Conservation (phyloP, 2,113 vertebrate genomes). For the Pelusios castaneus region DNA sequence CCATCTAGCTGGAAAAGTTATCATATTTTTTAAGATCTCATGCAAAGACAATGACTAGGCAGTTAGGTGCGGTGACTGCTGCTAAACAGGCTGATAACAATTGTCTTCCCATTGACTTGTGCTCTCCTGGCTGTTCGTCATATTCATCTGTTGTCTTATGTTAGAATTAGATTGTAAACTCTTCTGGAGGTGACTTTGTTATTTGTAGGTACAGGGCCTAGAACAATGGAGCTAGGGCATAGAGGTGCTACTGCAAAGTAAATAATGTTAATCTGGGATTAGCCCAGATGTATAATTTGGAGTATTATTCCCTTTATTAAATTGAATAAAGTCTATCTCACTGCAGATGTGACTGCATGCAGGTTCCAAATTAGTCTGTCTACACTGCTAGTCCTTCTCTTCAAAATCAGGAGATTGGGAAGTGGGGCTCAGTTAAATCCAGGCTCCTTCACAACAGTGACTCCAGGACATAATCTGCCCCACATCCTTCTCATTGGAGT, state of each 20-base stretch:
- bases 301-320: background rate
- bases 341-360: background rate
- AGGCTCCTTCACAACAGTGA: background rate
- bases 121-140: background rate
- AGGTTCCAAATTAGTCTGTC: background rate
- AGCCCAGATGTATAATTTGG: background rate
- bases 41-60: accelerated
- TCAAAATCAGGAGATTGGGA: background rate
- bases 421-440: background rate
- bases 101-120: background rate
- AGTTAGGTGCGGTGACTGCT: background rate
- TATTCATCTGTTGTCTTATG: accelerated
- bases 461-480: background rate
- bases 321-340: background rate
- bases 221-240: background rate
- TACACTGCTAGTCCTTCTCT: background rate
- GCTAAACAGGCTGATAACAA: background rate
- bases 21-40: background rate
- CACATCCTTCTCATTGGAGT: background rate
- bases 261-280: background rate
- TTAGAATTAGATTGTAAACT: background rate
- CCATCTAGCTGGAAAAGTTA: background rate
- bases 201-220: accelerated
- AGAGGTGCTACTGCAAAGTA: background rate
- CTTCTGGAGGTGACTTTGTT: background rate